These are phyloP conservation scores for Sprattus sprattus DNA, from an alignment of 2,113 vertebrate species.

Conservation along the genomic window DNA sequence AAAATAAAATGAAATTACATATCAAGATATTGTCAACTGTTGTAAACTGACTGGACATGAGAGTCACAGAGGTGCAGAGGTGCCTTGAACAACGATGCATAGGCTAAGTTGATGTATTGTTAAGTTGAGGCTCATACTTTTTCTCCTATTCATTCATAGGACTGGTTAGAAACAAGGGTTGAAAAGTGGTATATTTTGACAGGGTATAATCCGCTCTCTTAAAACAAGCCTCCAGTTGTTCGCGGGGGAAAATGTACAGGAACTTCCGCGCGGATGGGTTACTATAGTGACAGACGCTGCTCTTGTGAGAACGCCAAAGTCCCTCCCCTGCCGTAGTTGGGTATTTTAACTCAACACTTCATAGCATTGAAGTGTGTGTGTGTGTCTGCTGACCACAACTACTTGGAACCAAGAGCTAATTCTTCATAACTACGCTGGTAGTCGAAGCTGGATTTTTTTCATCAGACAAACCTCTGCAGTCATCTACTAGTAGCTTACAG, in stretches of 20 bases:
- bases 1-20: too few species aligned
- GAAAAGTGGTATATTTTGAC: too few species aligned
- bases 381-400: neutral
- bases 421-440: neutral
- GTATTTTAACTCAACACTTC: neutral
- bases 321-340: constrained; percentile 29
- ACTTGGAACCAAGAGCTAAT: neutral
- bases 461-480: neutral
- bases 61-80: too few species aligned
- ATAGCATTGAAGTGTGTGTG: neutral
- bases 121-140: too few species aligned
- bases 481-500: neutral
- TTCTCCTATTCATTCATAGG: too few species aligned
- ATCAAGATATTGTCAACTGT: too few species aligned
- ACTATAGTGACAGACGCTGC: constrained; percentile 34
- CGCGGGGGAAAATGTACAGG: neutral
- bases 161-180: too few species aligned
- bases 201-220: too few species aligned
- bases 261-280: constrained; percentile 33
- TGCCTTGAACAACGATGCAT: too few species aligned
- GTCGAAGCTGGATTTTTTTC: neutral
- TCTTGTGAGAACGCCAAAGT: neutral
- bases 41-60: too few species aligned
- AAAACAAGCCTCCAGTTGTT: too few species aligned
- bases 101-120: too few species aligned